Conservation (phyloP, 2,113 vertebrate species). For the Sander lucioperca region DNA sequence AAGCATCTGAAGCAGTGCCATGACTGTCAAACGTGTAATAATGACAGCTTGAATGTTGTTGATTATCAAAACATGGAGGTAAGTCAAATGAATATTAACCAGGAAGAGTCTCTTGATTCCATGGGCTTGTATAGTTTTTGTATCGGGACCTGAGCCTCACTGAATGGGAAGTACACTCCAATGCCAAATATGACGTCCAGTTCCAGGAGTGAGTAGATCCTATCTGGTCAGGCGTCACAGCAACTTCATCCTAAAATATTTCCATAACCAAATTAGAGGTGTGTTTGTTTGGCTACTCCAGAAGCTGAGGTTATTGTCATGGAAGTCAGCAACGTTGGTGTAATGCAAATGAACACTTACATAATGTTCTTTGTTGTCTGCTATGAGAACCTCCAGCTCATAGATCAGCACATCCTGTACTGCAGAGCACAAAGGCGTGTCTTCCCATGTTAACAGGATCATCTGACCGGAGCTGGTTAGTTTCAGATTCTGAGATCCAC, state of each 20-base stretch:
- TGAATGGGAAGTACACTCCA: conserved; percentile 70
- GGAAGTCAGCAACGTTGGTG: not conserved
- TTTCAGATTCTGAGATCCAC: conserved; percentile 59
- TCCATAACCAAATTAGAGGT: not conserved
- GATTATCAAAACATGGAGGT: not conserved
- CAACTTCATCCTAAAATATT: conserved; percentile 63
- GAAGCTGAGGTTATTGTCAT: not conserved
- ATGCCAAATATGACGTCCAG: conserved; percentile 69
- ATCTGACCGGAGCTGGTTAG: conserved; percentile 3
- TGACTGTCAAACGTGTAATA: not conserved
- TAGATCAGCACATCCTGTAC: conserved; percentile 24
- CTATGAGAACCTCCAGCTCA: conserved; percentile 65
- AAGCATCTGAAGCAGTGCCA: not conserved
- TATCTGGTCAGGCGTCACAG: conserved; percentile 23
- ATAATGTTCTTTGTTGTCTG: conserved; percentile 33
- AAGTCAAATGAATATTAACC: conserved; percentile 49
- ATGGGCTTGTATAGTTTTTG: conserved; percentile 40
- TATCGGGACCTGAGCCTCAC: conserved; percentile 59
- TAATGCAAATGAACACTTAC: conserved; percentile 48
- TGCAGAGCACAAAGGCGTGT: conserved; percentile 40
- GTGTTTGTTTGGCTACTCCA: not conserved
- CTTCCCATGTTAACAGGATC: conserved; percentile 70
- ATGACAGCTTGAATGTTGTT: not conserved
- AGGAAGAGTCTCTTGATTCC: conserved; percentile 44
- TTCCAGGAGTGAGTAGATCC: conserved; percentile 65